Evolutionary conservation across 1,140 invertebrate genomes (phyloP), one percentile per base, ranked within the genome.

Genomic region (Hycleus cichorii): DNA sequence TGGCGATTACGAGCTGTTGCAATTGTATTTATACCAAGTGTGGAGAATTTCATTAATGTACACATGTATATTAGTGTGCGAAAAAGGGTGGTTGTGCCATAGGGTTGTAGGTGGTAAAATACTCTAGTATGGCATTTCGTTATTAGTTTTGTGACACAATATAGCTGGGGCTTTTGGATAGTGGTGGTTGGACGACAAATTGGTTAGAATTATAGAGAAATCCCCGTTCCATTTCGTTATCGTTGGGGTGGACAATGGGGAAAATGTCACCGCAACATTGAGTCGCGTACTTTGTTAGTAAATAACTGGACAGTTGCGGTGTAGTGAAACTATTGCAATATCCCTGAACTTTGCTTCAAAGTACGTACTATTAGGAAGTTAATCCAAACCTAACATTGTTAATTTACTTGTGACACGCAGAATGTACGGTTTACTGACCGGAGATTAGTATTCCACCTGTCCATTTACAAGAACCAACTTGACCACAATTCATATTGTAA

Each of bases 11-110:
- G 49, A 39, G 51, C 56, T 64, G 51, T 61, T 61, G 50, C 63
- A 64, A 64, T 64, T 62, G 56, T 61, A 57, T 64, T 64, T 64
- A 18, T 18, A 64, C 63, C 57, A 56, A 64, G 60, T 64, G 60
- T 25, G 58, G 54, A 59, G 63, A 64, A 64, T 64, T 64, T 64
- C 59, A 64, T 64, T 66, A 66, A 64, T 50, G 62, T 55, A 62
- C 56, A 59, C 61, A 63, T 63, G 58, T 65, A 63, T 60, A 63
- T 57, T 62, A 57, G 57, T 32, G 49, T 32, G 32, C 18, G 18
- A 18, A 18, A 7, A 58, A 25, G 57, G 57, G 49, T 26, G 40
- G 32, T 4, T 32, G 32, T 32, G 32, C 7, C 2, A 32, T 32
- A 32, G 32, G 32, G 32, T 32, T 32, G 0, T 32, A 32, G 32